Evolutionary conservation across 2,113 vertebrate species (phyloP).

Genomic region (Dinomys branickii): DNA sequence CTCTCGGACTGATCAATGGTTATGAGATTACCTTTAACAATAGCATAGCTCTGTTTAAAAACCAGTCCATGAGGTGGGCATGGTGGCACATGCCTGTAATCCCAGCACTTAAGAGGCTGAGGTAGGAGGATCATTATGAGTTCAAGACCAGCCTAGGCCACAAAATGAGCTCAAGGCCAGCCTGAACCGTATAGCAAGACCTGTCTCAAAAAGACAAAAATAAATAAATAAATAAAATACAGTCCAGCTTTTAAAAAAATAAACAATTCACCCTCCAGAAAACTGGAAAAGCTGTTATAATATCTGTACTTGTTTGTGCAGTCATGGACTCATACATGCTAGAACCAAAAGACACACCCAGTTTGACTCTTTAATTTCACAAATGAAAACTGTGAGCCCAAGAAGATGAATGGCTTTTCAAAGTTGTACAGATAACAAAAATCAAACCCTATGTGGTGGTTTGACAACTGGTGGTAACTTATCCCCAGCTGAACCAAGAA

Average conservation of each 20-base stretch:
- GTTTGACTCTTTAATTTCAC: neutral
- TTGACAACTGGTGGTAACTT: no score
- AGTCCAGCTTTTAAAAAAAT: slow-evolving; percentile 30
- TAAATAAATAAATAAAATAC: no score
- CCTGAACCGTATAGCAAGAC: no score
- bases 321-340: neutral
- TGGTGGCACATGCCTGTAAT: no score
- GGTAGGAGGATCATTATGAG: no score
- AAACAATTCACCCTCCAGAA: neutral
- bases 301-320: slow-evolving; percentile 20
- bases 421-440: neutral
- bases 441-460: neutral
- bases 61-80: no score
- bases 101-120: no score
- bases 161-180: no score
- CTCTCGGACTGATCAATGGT: neutral
- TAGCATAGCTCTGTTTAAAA: slow-evolving; percentile 43
- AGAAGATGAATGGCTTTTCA: neutral
- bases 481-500: no score
- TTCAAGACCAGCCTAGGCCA: no score
- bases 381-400: neutral
- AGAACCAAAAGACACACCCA: neutral
- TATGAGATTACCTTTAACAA: neutral
- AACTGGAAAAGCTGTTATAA: neutral
- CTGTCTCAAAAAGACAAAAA: no score